A percentile compares a stretch with the other conserved stretches of the same genome.
Conservation (phyloP, 1,140 invertebrate species). For the Battus philenor region DNA sequence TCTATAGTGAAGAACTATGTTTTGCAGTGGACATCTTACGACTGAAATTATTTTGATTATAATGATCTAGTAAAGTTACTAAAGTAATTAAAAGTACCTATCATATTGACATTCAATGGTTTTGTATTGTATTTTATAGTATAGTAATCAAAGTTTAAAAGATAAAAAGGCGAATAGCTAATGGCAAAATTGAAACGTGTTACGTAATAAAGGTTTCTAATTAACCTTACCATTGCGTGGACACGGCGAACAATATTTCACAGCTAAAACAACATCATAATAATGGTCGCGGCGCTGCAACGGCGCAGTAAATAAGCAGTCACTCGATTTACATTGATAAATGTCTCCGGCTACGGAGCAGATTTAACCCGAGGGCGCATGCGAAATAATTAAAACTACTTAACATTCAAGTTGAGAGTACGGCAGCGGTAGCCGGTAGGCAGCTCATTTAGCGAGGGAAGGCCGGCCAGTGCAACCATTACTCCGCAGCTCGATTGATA, state of each 20-base stretch:
- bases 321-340: conserved; percentile 30
- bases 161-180: too few species aligned
- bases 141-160: too few species aligned
- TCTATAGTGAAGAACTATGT: too few species aligned
- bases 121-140: too few species aligned
- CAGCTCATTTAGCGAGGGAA: conserved; percentile 53
- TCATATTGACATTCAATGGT: too few species aligned
- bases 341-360: conserved; percentile 35
- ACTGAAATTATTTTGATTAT: too few species aligned
- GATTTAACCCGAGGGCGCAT: conserved; percentile 43
- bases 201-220: too few species aligned
- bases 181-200: too few species aligned
- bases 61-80: too few species aligned
- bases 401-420: conserved; percentile 68
- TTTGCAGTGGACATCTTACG: too few species aligned
- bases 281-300: conserved; percentile 29
- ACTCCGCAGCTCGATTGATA: conserved; percentile 64
- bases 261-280: conserved; percentile 31
- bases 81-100: too few species aligned
- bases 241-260: conserved; percentile 18
- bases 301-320: conserved; percentile 30
- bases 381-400: conserved; percentile 72
- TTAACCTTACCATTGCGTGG: conserved; percentile 2
- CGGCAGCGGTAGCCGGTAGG: conserved; percentile 45
- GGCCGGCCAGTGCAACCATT: conserved; percentile 52